phyloP scores from a whole-genome alignment of 2,113 vertebrate species.

The Apeltes quadracus region DNA sequence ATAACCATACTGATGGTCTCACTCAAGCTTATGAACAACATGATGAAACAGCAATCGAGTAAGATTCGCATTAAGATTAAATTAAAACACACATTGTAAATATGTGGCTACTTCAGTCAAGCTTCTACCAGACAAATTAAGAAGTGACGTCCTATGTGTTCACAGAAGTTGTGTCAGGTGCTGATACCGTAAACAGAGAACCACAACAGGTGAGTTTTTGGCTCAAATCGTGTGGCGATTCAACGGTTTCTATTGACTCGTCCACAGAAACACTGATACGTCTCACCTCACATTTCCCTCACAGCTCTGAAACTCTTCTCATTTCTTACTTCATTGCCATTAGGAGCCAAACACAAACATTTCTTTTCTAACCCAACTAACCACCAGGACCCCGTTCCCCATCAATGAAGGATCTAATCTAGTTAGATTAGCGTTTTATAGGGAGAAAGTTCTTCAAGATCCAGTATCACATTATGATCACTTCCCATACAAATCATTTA shows the following conservation, averaged over 20 bases:
- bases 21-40: background rate
- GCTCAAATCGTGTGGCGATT: background rate
- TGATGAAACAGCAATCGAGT: constrained; percentile 3
- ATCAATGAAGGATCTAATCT: too few species aligned
- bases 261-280: background rate
- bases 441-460: too few species aligned
- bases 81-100: background rate
- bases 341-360: background rate
- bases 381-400: background rate
- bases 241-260: background rate
- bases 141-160: background rate
- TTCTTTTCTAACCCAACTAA: background rate
- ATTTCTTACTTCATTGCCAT: background rate
- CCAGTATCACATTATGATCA: too few species aligned
- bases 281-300: background rate
- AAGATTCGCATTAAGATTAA: background rate
- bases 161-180: constrained; percentile 7
- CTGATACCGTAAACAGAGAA: background rate
- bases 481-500: too few species aligned
- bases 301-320: background rate
- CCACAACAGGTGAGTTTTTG: constrained; percentile 9
- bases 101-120: background rate
- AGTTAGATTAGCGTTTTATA: too few species aligned
- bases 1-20: background rate
- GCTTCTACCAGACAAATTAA: background rate